phyloP scores from a whole-genome alignment of 2,797 vertebrate species.

The Urophycis tenuis region DNA sequence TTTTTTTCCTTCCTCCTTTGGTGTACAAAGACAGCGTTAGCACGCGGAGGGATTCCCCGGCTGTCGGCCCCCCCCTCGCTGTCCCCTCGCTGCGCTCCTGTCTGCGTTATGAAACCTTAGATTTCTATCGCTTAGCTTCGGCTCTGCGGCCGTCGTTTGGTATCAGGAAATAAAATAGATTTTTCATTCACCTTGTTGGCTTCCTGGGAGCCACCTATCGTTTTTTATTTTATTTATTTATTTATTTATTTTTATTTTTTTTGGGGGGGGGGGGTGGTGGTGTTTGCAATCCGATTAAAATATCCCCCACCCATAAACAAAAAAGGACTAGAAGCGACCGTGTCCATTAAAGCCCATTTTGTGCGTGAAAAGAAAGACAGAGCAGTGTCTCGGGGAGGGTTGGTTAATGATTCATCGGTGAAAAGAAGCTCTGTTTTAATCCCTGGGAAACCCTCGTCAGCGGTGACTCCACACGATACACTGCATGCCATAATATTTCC shows the following conservation, averaged over 20 bases:
- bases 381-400: constrained; percentile 17
- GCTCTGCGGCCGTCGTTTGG: constrained; percentile 7
- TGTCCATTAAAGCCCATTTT: background rate
- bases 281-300: constrained; percentile 3
- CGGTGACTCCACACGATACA: constrained; percentile 28
- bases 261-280: too few relatives aligned
- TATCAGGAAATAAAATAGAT: constrained; percentile 16
- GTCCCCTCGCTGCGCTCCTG: constrained; percentile 66
- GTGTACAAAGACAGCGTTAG: constrained; percentile 84
- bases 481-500: constrained; percentile 32
- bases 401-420: constrained; percentile 63
- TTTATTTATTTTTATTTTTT: too few relatives aligned
- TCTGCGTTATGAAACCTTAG: constrained; percentile 62
- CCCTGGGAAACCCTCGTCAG: constrained; percentile 47
- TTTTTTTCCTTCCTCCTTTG: constrained; percentile 36
- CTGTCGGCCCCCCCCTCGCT: constrained; percentile 15
- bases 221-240: too few relatives aligned
- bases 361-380: background rate
- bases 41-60: constrained; percentile 80
- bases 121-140: constrained; percentile 62
- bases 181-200: constrained; percentile 40
- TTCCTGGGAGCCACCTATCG: constrained; percentile 11
- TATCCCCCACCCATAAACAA: background rate
- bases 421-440: constrained; percentile 58
- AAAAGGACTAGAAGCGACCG: background rate